Evolutionary conservation across 2,113 vertebrate species (phyloP), one percentile per base, ranked within the genome.

Genomic region (Poecilia latipinna): DNA sequence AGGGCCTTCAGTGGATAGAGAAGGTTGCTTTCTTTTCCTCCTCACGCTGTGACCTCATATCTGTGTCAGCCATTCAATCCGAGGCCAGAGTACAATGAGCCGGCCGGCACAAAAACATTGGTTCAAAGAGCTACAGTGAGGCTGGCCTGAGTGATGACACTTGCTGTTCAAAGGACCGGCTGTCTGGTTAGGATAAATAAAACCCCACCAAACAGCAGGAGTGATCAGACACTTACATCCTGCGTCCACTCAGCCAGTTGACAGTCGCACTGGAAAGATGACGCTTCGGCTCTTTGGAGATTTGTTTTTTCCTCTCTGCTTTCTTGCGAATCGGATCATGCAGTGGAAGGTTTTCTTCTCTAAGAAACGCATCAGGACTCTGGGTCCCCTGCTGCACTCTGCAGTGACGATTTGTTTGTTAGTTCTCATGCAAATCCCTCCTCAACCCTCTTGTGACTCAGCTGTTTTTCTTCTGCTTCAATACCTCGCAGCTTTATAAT

Each of bases 11-110:
- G 82, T 39, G 29, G 62, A 84, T 79, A 66, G 12, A 28, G 4
- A 32, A 75, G 63, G 29, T 39, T 66, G 75, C 71, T 62, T 79
- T 71, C 54, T 72, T 63, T 13, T 13, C 63, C 54, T 12, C 57
- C 37, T 82, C 72, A 72, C 72, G 61, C 74, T 75, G 48, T 90
- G 92, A 92, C 84, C 85, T 93, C 91, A 87, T 91, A 87, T 91
- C 68, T 90, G 80, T 83, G 80, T 85, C 77, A 65, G 73, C 77
- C 80, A 71, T 62, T 74, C 63, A 74, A 80, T 80, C 51, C 54
- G 28, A 26, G 65, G 61, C 75, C 33, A 3, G 71, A 82, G 71
- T 57, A 64, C 44, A 70, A 65, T 69, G 67, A 74, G 35, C 15
- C 33, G 79, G 72, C 78, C 57, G 80, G 86, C 75, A 79, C 80